Base-by-base conservation (phyloP, 2,113 vertebrate species). In the Gymnogyps californianus region DNA sequence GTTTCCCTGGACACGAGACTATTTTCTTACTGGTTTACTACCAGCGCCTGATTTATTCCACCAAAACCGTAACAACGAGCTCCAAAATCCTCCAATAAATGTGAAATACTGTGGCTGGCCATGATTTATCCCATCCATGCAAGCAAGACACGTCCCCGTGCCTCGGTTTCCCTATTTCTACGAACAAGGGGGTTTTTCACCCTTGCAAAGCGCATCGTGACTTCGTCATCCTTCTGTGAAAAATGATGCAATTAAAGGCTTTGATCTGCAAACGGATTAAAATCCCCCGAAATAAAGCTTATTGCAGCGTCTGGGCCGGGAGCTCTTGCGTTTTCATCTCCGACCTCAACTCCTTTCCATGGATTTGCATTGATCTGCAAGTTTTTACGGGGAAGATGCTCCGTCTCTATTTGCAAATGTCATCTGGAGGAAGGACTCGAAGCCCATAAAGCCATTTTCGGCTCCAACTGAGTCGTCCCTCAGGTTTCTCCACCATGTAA, bases 351-450 rank as follows among this genome's bases (percentile, higher is more conserved):
- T 19, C n/a, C 15, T 85, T 36, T 29, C 22, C 3, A 15, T 0
- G 7, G 46, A 31, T 85, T 71, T 74, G 18, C 44, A 49, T 52
- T 0, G 0, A 26, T 21, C 32, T 34, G 34, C 0, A 3, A 7
- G 28, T 32, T 62, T 80, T 66, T 28, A 2, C 0, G 2, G 28
- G 49, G 14, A 28, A 72, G 38, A 17, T 40, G 25, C 57, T 69
- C 49, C 47, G 32, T 36, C 28, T 46, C 47, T 47, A 3, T 28
- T 72, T 22, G 16, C 38, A 67, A 20, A 47, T 14, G 1, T 2
- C 16, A 32, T 7, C 34, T 34, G 20, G 25, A 59, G 13, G 28
- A 54, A 61, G 67, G 28, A 15, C 10, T 29, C 10, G 11, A 74
- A 46, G 49, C 4, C 24, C 62, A 5, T 29, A 11, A 72, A 61